Evolutionary conservation across 2,888 invertebrate genomes (phyloP).

Genomic region (Esperia sulphurella): DNA sequence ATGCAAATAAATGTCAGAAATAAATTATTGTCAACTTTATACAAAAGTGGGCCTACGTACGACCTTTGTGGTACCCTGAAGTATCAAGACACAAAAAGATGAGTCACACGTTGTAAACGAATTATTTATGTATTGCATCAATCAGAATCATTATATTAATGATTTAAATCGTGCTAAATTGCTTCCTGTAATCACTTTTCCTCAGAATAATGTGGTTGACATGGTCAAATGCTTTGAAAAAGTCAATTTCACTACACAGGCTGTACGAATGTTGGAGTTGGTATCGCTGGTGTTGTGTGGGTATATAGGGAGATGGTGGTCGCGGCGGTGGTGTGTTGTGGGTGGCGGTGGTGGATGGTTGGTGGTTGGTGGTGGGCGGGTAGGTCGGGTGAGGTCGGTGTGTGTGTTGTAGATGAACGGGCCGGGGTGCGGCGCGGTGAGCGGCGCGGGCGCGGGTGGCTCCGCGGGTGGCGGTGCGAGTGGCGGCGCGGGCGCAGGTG

Average conservation of each 20-base stretch:
- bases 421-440: constrained; percentile 32
- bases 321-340: constrained; percentile 10
- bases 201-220: no score
- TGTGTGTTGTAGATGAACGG: constrained; percentile 52
- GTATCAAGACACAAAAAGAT: no score
- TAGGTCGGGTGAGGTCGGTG: constrained; percentile 19
- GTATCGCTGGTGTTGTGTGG: background rate
- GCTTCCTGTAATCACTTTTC: no score
- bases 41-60: no score
- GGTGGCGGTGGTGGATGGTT: constrained; percentile 10
- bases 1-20: no score
- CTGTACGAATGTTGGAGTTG: constrained; percentile 1
- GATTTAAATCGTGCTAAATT: no score
- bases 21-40: no score
- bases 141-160: no score
- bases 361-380: constrained; percentile 10
- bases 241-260: background rate
- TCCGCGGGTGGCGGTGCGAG: constrained; percentile 43
- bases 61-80: no score
- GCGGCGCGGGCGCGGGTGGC: constrained; percentile 51
- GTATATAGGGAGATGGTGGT: constrained; percentile 19
- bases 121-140: no score
- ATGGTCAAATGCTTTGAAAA: background rate
- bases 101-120: no score
- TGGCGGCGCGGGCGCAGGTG: constrained; percentile 38